phyloP scores from a whole-genome alignment of 2,797 vertebrate species.

The Buphagus erythrorhynchus region DNA sequence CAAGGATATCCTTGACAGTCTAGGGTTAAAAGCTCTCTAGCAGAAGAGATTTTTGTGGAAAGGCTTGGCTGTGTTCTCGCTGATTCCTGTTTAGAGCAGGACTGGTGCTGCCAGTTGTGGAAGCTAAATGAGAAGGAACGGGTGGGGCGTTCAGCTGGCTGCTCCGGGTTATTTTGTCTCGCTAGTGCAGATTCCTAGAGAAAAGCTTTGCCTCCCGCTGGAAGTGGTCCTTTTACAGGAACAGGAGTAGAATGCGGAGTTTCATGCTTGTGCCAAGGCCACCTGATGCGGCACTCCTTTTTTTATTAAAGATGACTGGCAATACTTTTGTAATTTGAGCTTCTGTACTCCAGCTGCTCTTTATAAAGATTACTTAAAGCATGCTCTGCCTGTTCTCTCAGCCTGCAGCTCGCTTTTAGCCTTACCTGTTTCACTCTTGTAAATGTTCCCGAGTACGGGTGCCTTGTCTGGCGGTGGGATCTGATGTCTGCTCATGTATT shows the following conservation, averaged over 20 bases:
- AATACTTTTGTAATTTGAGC: neutral
- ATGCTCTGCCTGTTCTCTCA: neutral
- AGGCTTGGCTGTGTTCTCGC: neutral
- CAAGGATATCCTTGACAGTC: neutral
- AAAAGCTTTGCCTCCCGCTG: neutral
- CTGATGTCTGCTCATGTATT: neutral
- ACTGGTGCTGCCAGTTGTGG: neutral
- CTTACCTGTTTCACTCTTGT: neutral
- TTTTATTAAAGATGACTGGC: constrained; percentile 11
- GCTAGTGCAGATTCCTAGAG: neutral
- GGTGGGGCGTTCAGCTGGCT: neutral
- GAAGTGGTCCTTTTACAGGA: neutral
- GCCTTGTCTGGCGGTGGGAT: neutral
- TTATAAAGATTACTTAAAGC: neutral
- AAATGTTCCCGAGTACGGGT: neutral
- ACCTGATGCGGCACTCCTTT: neutral
- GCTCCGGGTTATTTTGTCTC: constrained; percentile 1
- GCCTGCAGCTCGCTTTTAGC: neutral
- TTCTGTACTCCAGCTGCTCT: neutral
- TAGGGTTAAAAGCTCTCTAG: neutral
- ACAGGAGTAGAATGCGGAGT: neutral
- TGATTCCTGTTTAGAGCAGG: neutral
- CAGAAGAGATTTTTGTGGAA: neutral
- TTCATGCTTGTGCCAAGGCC: neutral
- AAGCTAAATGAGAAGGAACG: neutral